A percentile compares a stretch with the other conserved stretches of the same genome.
These are phyloP conservation scores for Sebastiscus tertius DNA, from an alignment of 2,797 vertebrate species.

Conservation along the genomic window DNA sequence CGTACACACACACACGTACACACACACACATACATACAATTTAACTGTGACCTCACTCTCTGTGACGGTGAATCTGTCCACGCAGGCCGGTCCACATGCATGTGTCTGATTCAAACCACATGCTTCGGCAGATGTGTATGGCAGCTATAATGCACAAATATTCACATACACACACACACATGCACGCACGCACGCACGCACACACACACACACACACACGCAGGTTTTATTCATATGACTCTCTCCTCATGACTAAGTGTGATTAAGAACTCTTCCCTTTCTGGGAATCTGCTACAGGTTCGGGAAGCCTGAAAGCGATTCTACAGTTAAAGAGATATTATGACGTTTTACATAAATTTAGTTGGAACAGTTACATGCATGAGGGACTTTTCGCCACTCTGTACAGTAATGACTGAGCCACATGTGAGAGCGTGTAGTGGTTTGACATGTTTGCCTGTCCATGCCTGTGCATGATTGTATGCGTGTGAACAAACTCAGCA, in stretches of 20 bases:
- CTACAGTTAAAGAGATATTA: not conserved
- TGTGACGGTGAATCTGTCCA: slow-evolving; percentile 51
- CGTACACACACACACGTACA: not conserved
- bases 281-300: slow-evolving; percentile 29
- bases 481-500: not conserved
- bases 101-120: slow-evolving; percentile 70
- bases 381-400: too few species aligned
- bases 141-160: slow-evolving; percentile 6
- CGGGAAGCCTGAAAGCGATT: not conserved
- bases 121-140: slow-evolving; percentile 48
- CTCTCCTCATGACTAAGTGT: slow-evolving; percentile 46
- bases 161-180: not conserved
- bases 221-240: slow-evolving; percentile 32
- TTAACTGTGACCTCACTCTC: slow-evolving; percentile 51
- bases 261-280: slow-evolving; percentile 13
- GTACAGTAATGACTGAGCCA: not conserved
- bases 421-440: not conserved
- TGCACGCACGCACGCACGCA: not conserved
- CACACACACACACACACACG: not conserved
- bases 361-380: not conserved
- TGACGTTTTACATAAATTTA: not conserved
- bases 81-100: slow-evolving; percentile 17
- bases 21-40: not conserved
- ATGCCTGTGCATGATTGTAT: not conserved
- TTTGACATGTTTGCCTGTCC: not conserved